phyloP scores from a whole-genome alignment of 2,888 invertebrate species.

The Drosophila greeni region DNA sequence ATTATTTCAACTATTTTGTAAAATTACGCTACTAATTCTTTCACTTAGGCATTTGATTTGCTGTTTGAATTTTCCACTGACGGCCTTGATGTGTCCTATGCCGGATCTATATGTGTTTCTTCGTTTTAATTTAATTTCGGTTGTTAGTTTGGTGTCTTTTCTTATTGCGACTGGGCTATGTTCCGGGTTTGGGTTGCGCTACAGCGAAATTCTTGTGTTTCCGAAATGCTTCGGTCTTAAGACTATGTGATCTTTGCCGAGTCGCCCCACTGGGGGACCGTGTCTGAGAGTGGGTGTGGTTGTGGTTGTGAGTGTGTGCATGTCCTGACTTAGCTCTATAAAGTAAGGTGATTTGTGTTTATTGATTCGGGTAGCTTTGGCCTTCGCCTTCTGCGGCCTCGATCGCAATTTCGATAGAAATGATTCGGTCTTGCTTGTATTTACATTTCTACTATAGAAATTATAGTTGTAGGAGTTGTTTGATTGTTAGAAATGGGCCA shows the following conservation, averaged over 20 bases:
- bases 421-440: constrained; percentile 39
- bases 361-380: constrained; percentile 30
- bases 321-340: constrained; percentile 65
- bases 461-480: constrained; percentile 43
- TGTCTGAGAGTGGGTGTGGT: constrained; percentile 15
- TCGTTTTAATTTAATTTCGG: constrained; percentile 26
- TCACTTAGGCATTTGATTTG: constrained; percentile 51
- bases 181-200: constrained; percentile 38
- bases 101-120: constrained; percentile 18
- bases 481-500: constrained; percentile 57
- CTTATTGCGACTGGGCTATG: constrained; percentile 33
- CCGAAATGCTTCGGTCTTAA: constrained; percentile 27
- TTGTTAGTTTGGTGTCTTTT: constrained; percentile 48
- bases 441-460: constrained; percentile 46
- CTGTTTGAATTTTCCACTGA: constrained; percentile 34
- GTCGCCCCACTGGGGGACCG: constrained; percentile 39
- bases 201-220: constrained; percentile 46
- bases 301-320: constrained; percentile 18
- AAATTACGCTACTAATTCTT: constrained; percentile 63
- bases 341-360: constrained; percentile 65
- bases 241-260: constrained; percentile 23
- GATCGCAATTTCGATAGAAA: constrained; percentile 51
- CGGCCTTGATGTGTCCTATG: constrained; percentile 30
- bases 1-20: constrained; percentile 73
- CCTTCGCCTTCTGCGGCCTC: constrained; percentile 18